These are phyloP conservation scores for Microvelia longipes DNA, from an alignment of 1,140 invertebrate genomes.

Conservation along the genomic window DNA sequence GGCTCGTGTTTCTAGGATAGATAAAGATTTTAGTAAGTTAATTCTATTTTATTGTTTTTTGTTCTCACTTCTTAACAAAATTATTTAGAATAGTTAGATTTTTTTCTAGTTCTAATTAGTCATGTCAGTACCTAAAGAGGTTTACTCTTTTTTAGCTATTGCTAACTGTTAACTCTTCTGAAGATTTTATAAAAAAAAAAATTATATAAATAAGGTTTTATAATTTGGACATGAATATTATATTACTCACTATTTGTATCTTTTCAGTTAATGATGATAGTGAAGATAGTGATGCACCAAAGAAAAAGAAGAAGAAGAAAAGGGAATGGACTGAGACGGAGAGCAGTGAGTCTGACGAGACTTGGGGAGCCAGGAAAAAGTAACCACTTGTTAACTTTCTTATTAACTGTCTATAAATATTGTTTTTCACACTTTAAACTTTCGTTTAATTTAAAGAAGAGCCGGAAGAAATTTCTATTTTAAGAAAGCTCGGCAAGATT, in stretches of 20 bases:
- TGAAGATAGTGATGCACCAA: conserved; percentile 39
- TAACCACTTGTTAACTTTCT: too few species aligned
- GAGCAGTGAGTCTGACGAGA: conserved; percentile 41
- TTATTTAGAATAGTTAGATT: background rate
- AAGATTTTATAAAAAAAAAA: too few species aligned
- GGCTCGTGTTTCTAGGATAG: conserved; percentile 37
- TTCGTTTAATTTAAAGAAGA: too few species aligned
- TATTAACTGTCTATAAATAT: too few species aligned
- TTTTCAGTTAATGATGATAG: conserved; percentile 28
- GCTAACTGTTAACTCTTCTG: too few species aligned
- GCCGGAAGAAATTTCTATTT: too few species aligned
- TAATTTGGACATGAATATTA: too few species aligned
- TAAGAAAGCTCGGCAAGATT: too few species aligned
- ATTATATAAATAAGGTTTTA: too few species aligned
- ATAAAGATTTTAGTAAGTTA: conserved; percentile 42
- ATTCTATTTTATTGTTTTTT: conserved; percentile 4
- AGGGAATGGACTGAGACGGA: conserved; percentile 38
- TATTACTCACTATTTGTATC: conserved; percentile 4
- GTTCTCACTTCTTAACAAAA: conserved; percentile 1
- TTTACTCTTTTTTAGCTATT: too few species aligned
- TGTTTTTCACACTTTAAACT: too few species aligned
- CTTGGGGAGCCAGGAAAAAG: conserved; percentile 38
- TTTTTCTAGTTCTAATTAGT: background rate
- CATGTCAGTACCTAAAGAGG: too few species aligned
- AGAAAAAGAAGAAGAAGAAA: conserved; percentile 34